Percentiles rank a stretch among this genome's conserved stretches.
These are phyloP conservation scores for Oxygymnocypris stewartii DNA, from an alignment of 2,113 vertebrate genomes.

Conservation along the genomic window DNA sequence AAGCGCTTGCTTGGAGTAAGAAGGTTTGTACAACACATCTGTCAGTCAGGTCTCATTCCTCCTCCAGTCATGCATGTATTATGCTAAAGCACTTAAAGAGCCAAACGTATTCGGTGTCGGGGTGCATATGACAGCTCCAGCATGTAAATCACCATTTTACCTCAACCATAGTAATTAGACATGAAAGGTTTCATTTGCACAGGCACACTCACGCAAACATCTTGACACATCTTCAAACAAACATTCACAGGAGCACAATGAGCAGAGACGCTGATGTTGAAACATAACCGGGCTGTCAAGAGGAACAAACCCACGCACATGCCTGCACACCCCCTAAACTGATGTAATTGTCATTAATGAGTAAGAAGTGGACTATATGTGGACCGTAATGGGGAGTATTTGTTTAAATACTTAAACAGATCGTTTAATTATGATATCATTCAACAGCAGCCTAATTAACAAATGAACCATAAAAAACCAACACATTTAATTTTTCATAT, in stretches of 20 bases:
- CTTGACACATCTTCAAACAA: slow-evolving; percentile 40
- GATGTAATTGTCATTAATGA: slow-evolving; percentile 19
- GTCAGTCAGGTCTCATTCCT: not conserved
- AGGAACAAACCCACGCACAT: not conserved
- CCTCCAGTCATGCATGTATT: slow-evolving; percentile 1
- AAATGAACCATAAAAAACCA: not conserved
- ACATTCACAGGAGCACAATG: not conserved
- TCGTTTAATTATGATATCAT: not conserved
- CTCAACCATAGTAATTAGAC: slow-evolving; percentile 35
- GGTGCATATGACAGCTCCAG: slow-evolving; percentile 3
- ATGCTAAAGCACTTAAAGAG: slow-evolving; percentile 39
- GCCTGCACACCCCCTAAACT: not conserved
- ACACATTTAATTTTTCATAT: not conserved
- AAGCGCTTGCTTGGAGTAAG: not conserved
- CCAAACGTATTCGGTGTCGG: not conserved
- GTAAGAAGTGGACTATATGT: not conserved
- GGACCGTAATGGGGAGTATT: not conserved
- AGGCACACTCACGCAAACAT: slow-evolving; percentile 25
- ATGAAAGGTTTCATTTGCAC: slow-evolving; percentile 33
- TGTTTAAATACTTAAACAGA: slow-evolving; percentile 1
- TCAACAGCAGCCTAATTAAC: not conserved
- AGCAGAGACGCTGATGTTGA: not conserved
- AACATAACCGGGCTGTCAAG: not conserved
- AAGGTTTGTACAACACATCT: slow-evolving; percentile 15
- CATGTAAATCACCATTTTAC: slow-evolving; percentile 28